Evolutionary conservation across 2,113 vertebrate species (phyloP), one percentile per base, ranked within the genome.

Genomic region (Equus quagga): DNA sequence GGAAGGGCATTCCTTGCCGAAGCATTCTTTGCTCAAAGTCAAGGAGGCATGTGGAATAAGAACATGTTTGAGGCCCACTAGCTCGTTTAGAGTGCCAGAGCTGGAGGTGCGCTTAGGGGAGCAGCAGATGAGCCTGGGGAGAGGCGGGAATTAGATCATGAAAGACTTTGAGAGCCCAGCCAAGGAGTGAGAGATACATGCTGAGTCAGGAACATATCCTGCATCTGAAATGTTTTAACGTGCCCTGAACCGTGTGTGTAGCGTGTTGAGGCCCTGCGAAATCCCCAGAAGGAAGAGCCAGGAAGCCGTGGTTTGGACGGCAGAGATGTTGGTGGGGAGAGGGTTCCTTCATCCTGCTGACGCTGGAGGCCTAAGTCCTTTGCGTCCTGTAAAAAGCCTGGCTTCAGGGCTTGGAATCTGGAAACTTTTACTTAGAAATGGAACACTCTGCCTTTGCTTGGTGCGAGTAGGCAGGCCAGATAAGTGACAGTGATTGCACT

Each of bases 401-500:
- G 80, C 93, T 76, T 87, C 8, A 8, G 89, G 82, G 82, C 82
- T 86, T 75, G 46, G 89, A 86, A 60, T 75, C 67, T 96, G 95
- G 78, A 95, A 86, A 92, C 33, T 72, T 90, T 89, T 76, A 62
- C 11, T 97, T 81, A 67, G 72, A 91, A 83, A 46, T 8, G 17
- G 83, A 84, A 33, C 19, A 5, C 23, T 78, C 21, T 83, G 56
- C 36, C 67, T 91, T 81, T 79, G 58, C 51, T 56, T n/a, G 1
- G 8, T 89, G 87, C 90, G 94, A 96, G 36, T 58, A 41, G 78
- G 28, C 41, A 49, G 70, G 54, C 54, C 91, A 72, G 49, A 62
- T 72, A 85, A 94, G 44, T 69, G 85, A 85, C 93, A 88, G 76
- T 44, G 79, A 91, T 91, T 86, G 51, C 75, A 78, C 56, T 44